A percentile compares a stretch with the other conserved stretches of the same genome.
phyloP scores from a whole-genome alignment of 2,888 invertebrate genomes.

The Graphium colonna region DNA sequence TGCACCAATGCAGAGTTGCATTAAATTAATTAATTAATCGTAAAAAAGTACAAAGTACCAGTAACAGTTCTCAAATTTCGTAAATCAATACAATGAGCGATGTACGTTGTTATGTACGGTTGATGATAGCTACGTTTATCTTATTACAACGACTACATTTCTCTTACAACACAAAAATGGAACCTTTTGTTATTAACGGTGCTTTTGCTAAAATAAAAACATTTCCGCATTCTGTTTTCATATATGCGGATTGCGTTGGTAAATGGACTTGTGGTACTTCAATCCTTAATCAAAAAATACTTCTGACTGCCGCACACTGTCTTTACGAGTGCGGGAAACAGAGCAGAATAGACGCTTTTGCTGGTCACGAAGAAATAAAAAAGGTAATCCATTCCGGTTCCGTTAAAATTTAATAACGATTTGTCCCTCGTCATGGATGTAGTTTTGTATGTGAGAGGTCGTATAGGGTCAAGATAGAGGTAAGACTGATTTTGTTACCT shows the following conservation, averaged over 20 bases:
- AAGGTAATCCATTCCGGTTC: constrained; percentile 24
- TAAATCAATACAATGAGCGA: constrained; percentile 1
- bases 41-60: not conserved
- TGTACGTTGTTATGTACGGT: not conserved
- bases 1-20: not conserved
- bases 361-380: constrained; percentile 25
- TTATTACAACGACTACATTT: constrained; percentile 1
- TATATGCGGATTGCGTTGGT: constrained; percentile 3
- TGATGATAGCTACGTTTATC: constrained; percentile 5
- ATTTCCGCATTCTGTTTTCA: constrained; percentile 22
- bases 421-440: too few relatives aligned
- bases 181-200: constrained; percentile 18
- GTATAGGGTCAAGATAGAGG: too few relatives aligned
- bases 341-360: constrained; percentile 11
- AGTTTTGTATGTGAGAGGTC: too few relatives aligned
- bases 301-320: constrained; percentile 24
- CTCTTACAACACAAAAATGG: constrained; percentile 7
- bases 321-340: not conserved
- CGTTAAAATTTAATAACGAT: too few relatives aligned
- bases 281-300: constrained; percentile 19
- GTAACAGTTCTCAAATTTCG: not conserved
- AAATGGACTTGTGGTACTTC: constrained; percentile 20
- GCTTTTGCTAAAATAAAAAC: constrained; percentile 11
- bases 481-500: too few relatives aligned
- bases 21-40: constrained; percentile 13